Evolutionary conservation across 2,888 invertebrate genomes (phyloP).

Genomic region (Thereva nobilitata): DNA sequence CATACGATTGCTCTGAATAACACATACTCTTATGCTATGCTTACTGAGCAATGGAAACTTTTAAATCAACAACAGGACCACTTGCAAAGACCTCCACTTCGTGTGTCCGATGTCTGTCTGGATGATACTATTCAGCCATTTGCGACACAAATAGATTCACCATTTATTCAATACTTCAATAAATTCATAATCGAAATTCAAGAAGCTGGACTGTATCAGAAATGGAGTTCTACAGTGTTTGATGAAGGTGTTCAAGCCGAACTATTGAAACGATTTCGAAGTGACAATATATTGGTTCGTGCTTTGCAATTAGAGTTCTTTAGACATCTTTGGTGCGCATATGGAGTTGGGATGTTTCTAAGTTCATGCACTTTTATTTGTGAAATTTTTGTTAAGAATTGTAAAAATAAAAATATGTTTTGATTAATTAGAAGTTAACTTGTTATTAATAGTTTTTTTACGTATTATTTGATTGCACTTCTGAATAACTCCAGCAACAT

Average conservation of each 20-base stretch:
- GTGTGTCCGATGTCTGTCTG: conserved; percentile 15
- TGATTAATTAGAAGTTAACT: too few species aligned
- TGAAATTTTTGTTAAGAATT: too few species aligned
- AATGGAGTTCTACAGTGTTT: conserved; percentile 14
- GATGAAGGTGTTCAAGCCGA: conserved; percentile 8
- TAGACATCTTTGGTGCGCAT: too few species aligned
- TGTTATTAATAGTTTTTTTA: too few species aligned
- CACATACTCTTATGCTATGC: conserved; percentile 11
- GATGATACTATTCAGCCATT: conserved; percentile 7
- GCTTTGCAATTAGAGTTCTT: too few species aligned
- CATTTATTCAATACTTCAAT: conserved; percentile 20
- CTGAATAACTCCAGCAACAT: too few species aligned
- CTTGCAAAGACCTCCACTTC: conserved; percentile 8
- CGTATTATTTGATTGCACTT: too few species aligned
- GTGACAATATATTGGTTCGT: too few species aligned
- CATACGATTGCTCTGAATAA: conserved; percentile 22
- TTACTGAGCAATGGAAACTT: conserved; percentile 5
- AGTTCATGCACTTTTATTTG: too few species aligned
- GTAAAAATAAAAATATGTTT: too few species aligned
- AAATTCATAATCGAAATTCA: conserved; percentile 9
- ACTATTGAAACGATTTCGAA: neutral
- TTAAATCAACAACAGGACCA: conserved; percentile 12
- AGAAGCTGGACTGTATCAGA: conserved; percentile 8
- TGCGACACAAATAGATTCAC: conserved; percentile 25
- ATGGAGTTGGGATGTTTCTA: too few species aligned